Evolutionary conservation across 2,113 vertebrate species (phyloP), one percentile per base, ranked within the genome.

Genomic region (Apteryx mantelli): DNA sequence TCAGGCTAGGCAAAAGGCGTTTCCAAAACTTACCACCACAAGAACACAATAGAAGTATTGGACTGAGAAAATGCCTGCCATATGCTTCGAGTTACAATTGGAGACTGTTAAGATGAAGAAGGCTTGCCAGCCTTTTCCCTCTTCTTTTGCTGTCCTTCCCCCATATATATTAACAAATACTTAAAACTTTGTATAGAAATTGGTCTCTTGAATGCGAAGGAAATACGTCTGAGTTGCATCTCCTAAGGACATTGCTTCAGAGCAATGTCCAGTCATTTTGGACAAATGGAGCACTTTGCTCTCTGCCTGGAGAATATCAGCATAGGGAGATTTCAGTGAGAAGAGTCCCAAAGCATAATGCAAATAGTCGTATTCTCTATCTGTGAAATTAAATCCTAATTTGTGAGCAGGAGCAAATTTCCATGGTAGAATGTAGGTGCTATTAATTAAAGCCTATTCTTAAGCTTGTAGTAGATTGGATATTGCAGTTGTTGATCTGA

Each of bases 191-290:
- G 3, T 5, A 50, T 69, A 82, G 36, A 89, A 94, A 42, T 20
- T 48, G 14, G 8, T 55, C 19, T 66, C 38, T 73, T 53, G 13
- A 77, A 52, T 46, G 71, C 26, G 61, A 68, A 84, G 61, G 22
- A 56, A 32, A 13, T 22, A 56, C 28, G 13, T 21, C 16, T 4
- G 16, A 70, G n/a, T 73, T 77, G 20, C 30, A 52, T 8, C 25
- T 86, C 25, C n/a, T 34, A 55, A 53, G 48, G 44, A 9, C 4
- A 3, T 52, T 71, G 30, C 42, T 69, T 66, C 48, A 11, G 50
- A 18, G 5, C 0, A 0, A 2, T 21, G 18, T 64, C 84, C 53
- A 2, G 2, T 77, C 8, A 1, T 2, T 44, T 13, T 38, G 40
- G n/a, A 21, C 75, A 52, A 50, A 40, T 3, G 28, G 69, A 88